Evolutionary conservation across 2,888 invertebrate genomes (phyloP), one percentile per base, ranked within the genome.

Genomic region (Prenolepis imparis): DNA sequence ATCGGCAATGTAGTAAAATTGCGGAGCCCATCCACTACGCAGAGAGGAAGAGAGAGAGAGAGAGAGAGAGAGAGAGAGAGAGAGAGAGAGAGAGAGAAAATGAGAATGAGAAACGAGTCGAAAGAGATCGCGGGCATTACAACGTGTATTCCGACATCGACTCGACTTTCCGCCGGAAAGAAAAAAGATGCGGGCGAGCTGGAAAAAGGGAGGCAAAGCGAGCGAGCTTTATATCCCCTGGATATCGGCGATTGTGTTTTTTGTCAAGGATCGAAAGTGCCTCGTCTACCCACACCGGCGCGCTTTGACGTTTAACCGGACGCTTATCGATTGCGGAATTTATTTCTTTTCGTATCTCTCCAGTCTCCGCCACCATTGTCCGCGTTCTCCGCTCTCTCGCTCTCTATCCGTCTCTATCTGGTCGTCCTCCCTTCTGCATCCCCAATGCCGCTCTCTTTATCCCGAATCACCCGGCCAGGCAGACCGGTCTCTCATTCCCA

Each of bases 311-410:
- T 91, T 90, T 88, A 85, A 84, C 88, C 85, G 88, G 89, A 85
- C 91, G 89, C 90, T 91, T 88, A 91, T 92, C 92, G 93, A 92
- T 93, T 91, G 88, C 85, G 86, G 90, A 92, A 93, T 93, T 92
- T 92, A 91, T 93, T 92, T 92, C 91, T 90, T 90, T 88, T 85
- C 91, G 86, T 86, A 88, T 91, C 91, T 90, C 90, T 63, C 87
- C 28, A 83, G 72, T 82, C 86, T 84, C 86, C 63, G 32, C 82
- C 63, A 70, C 64, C 80, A 82, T 85, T 84, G 89, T 89, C 87
- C 85, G 44, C 66, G n/a, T 82, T 84, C 81, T 78, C 73, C 73
- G 74, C 82, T 68, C 83, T 66, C 24, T 44, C 63, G 21, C 11
- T 32, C 8, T 11, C 15, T 5, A 28, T 44, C 52, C 18, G 3